phyloP scores from a whole-genome alignment of 2,888 invertebrate genomes.

The Drosophila sordidula region DNA sequence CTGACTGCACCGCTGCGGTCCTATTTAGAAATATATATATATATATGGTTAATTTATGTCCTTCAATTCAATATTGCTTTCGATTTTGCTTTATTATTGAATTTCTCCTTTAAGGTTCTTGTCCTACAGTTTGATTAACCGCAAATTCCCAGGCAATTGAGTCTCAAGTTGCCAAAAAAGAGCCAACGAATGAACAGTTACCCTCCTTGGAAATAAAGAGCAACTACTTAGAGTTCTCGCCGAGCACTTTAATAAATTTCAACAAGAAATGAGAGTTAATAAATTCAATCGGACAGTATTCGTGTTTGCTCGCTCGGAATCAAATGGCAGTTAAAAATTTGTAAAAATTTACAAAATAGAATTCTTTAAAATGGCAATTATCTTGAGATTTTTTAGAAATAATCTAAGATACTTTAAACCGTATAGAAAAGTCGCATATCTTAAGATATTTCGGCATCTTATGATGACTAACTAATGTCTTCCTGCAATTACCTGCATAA shows the following conservation, averaged over 20 bases:
- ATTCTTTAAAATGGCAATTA: too few species aligned
- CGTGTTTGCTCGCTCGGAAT: slow-evolving; percentile 16
- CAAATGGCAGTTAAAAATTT: too few species aligned
- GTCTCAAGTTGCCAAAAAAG: slow-evolving; percentile 27
- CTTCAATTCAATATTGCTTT: slow-evolving; percentile 47
- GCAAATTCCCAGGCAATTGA: slow-evolving; percentile 69
- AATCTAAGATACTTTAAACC: too few species aligned
- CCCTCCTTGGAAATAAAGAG: slow-evolving; percentile 4
- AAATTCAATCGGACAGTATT: slow-evolving; percentile 27
- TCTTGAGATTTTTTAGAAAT: too few species aligned
- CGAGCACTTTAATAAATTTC: slow-evolving; percentile 33
- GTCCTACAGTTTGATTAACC: slow-evolving; percentile 56
- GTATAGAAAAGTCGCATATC: background rate
- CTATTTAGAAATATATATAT: slow-evolving; percentile 14
- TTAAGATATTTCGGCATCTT: background rate
- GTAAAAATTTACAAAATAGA: too few species aligned
- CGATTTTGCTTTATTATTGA: slow-evolving; percentile 41
- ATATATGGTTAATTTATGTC: slow-evolving; percentile 68
- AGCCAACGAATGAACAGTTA: slow-evolving; percentile 44
- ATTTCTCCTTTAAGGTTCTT: slow-evolving; percentile 17
- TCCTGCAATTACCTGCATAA: slow-evolving; percentile 50
- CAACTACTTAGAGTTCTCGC: slow-evolving; percentile 8
- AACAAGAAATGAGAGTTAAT: slow-evolving; percentile 9
- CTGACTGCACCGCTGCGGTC: slow-evolving; percentile 58
- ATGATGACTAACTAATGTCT: slow-evolving; percentile 36